Evolutionary conservation across 1,140 invertebrate genomes (phyloP).

Genomic region (Vanessa atalanta): DNA sequence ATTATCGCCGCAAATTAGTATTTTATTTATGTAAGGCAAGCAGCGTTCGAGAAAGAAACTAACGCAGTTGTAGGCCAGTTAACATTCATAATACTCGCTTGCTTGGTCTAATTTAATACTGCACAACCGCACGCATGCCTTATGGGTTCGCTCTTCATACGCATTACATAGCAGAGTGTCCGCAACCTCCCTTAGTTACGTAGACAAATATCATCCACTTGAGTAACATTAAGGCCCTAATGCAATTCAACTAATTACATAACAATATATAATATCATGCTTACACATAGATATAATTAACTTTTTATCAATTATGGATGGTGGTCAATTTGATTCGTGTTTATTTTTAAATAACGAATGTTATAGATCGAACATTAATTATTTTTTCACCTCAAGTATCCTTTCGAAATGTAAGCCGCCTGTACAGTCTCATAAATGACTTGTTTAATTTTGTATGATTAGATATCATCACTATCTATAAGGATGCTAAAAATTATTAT

Average conservation of each 20-base stretch:
- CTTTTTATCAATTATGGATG: conserved; percentile 21
- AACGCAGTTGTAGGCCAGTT: conserved; percentile 17
- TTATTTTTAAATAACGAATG: not conserved
- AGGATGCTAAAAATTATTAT: too few species aligned
- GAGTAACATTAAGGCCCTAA: conserved; percentile 7
- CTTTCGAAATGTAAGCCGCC: too few species aligned
- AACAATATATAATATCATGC: conserved; percentile 21
- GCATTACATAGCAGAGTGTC: conserved; percentile 25
- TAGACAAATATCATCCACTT: conserved; percentile 28
- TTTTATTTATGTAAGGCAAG: not conserved
- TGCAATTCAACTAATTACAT: conserved; percentile 18
- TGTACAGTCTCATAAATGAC: too few species aligned
- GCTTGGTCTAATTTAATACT: conserved; percentile 26
- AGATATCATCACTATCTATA: too few species aligned
- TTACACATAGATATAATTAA: conserved; percentile 16
- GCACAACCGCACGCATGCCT: conserved; percentile 36
- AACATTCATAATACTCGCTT: conserved; percentile 19
- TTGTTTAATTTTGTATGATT: too few species aligned
- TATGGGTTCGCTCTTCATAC: conserved; percentile 31
- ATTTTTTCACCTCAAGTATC: not conserved
- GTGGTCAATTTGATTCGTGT: conserved; percentile 19
- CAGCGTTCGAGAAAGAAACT: not conserved
- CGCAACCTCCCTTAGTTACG: conserved; percentile 25
- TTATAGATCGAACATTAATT: not conserved
- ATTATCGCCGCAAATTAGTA: not conserved